Evolutionary conservation across 53 echinoderm and acorn worm species (phyloP), one percentile per base, ranked within the genome.

Genomic region (Echinarachnius parma): DNA sequence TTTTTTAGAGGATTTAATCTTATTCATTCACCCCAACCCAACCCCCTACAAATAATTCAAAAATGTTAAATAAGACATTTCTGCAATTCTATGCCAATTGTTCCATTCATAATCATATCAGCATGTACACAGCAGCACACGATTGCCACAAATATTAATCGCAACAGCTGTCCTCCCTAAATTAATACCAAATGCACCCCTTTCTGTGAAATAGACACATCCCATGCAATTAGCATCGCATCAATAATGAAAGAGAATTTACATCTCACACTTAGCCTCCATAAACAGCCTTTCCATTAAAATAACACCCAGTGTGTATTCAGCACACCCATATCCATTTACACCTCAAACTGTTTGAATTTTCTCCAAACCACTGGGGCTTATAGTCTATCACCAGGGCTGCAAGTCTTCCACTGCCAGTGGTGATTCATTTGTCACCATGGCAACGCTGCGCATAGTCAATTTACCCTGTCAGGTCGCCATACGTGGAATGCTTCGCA

Each of bases 371-470:
- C 16, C 46, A 22, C 66, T 66, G 66, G 66, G 66, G 48, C 29
- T 8, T 16, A 10, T 14, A 66, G 66, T 46, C 66, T n/a, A n/a
- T n/a, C n/a, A n/a, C n/a, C n/a, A n/a, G n/a, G n/a, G n/a, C n/a
- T n/a, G n/a, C n/a, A n/a, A n/a, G n/a, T n/a, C n/a, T n/a, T 66
- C 9, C 48, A 9, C 24, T 22, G 47, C 66, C 46, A 46, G 66
- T 47, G 47, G 66, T 66, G 66, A 66, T 66, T 66, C 66, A 66
- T 66, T 66, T 46, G 66, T 66, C 66, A 48, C 66, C 66, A 45
- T 15, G 66, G 66, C 66, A 66, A 66, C 66, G 66, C 46, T 66
- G 66, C 47, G 66, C 66, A 66, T 66, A 46, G 66, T 66, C 66
- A 66, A 66, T 66, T 66, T 66, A 46, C 62, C 66, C 66, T 66